phyloP scores from a whole-genome alignment of 2,797 vertebrate genomes.

The Crocidura indochinensis region DNA sequence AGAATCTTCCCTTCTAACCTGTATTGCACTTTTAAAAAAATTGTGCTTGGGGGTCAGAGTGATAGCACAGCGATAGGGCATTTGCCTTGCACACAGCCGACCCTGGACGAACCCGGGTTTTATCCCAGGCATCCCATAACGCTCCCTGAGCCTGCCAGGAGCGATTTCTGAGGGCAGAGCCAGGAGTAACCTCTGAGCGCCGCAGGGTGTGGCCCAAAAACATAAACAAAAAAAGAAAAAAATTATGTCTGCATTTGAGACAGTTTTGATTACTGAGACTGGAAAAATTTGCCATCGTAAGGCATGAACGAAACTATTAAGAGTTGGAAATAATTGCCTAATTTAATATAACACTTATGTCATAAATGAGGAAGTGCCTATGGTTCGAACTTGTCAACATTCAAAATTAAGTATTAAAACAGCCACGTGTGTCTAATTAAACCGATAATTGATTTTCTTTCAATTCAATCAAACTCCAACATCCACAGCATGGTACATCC shows the following conservation, averaged over 20 bases:
- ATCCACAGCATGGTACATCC: neutral
- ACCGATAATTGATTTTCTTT: slow-evolving; percentile 28
- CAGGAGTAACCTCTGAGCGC: too few relatives aligned
- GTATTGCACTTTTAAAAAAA: slow-evolving; percentile 47
- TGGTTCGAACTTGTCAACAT: slow-evolving; percentile 42
- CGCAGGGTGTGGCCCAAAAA: too few relatives aligned
- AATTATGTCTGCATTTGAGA: slow-evolving; percentile 57
- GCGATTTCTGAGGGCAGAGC: too few relatives aligned
- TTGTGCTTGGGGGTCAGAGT: neutral
- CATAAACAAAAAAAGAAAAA: neutral
- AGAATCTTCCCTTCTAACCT: slow-evolving; percentile 59
- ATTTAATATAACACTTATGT: slow-evolving; percentile 47
- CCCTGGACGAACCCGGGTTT: too few relatives aligned
- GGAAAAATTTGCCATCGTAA: slow-evolving; percentile 45
- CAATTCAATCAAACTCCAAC: slow-evolving; percentile 50
- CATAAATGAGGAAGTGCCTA: neutral
- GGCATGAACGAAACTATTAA: neutral
- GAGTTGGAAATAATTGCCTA: neutral
- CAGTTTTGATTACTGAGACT: slow-evolving; percentile 5
- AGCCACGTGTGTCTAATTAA: neutral
- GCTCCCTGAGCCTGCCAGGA: too few relatives aligned
- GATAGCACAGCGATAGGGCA: too few relatives aligned
- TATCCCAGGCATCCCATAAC: too few relatives aligned
- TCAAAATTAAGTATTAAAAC: slow-evolving; percentile 38
- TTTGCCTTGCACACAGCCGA: too few relatives aligned